phyloP scores from a whole-genome alignment of 2,797 vertebrate species.

The Bradypodion pumilum region DNA sequence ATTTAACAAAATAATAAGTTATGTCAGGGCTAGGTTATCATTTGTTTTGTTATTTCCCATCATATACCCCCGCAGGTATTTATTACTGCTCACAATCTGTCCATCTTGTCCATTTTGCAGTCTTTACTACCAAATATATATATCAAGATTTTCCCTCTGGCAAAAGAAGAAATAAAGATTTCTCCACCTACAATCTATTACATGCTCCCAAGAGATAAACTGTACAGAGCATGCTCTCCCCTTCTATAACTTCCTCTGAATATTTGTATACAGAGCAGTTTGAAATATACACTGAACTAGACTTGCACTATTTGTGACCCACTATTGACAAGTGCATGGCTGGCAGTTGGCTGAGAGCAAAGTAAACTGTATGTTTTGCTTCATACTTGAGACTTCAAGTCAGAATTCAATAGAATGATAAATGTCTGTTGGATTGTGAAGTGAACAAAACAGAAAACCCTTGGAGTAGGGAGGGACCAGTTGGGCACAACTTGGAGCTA shows the following conservation, averaged over 20 bases:
- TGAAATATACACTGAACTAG: background rate
- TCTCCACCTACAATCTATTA: background rate
- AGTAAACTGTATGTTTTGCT: background rate
- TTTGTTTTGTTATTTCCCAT: constrained; percentile 21
- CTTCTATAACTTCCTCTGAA: background rate
- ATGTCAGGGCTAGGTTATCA: background rate
- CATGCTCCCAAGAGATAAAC: background rate
- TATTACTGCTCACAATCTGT: constrained; percentile 23
- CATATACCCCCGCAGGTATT: constrained; percentile 18
- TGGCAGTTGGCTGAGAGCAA: background rate
- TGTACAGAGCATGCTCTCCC: background rate
- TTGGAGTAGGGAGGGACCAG: no score
- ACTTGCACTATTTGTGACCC: background rate
- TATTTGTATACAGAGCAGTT: background rate
- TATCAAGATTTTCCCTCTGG: background rate
- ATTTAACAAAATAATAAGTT: constrained; percentile 8
- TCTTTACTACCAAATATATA: background rate
- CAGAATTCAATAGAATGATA: no score
- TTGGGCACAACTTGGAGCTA: no score
- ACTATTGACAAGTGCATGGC: background rate
- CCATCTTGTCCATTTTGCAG: background rate
- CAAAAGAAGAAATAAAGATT: background rate
- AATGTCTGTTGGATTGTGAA: no score
- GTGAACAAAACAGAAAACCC: no score
- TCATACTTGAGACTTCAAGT: background rate